Base-by-base conservation (phyloP, 1,140 invertebrate species). In the Epicauta chinensis region DNA sequence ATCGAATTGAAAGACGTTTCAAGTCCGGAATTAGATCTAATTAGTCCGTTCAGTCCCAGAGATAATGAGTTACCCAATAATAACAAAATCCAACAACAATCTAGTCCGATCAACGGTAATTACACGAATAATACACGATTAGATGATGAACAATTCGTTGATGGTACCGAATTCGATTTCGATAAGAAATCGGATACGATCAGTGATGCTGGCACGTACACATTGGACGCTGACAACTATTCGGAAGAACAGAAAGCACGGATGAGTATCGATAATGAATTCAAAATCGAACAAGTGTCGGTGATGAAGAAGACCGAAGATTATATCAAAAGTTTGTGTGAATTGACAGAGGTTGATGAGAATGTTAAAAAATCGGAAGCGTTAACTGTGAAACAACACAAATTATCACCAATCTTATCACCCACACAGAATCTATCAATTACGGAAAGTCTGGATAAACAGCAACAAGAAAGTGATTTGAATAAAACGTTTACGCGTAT, bases 171-270 rank as follows among this genome's bases (percentile, higher is more conserved):
- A 14, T 62, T 55, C 49, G 64, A 68, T 55, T 65, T 65, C 43
- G 66, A 69, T 39, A 73, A 66, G 58, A 23, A 34, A 34, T 80
- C 78, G 16, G 87, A 85, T 57, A 83, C 84, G 16, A 76, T 81
- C 0, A 90, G 87, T 69, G 87, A 91, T 67, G 77, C 86, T 4
- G 91, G 91, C 17, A 94, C 91, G 1, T 94, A 93, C 58, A 93
- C 91, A 0, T 82, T 94, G 30, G 86, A 90, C 59, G 85, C 85
- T 46, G 86, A 90, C 58, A 83, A 82, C 67, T 89, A 88, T 58
- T 85, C 86, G 1, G 89, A 91, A 62, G 87, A 89, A 62, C 86
- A 91, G 56, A 85, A 88, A 73, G 89, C 89, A 37, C 76, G 89
- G 59, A 86, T 87, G 77, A 87, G 87, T 62, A 93, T 94, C 58